Evolutionary conservation across 2,113 vertebrate species (phyloP).

Genomic region (Grallaria varia): DNA sequence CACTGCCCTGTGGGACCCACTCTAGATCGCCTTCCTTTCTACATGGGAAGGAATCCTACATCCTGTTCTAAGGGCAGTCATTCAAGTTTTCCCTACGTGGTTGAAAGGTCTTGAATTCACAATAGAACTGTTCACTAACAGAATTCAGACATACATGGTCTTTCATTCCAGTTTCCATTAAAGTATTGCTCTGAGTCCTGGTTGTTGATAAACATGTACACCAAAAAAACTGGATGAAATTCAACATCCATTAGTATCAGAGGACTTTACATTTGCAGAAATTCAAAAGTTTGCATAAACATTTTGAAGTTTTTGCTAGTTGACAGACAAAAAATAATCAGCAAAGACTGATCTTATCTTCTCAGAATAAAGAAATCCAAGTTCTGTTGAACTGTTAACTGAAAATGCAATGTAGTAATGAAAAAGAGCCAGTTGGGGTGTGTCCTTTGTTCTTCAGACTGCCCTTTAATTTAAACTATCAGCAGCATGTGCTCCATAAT

Average conservation of each 20-base stretch:
- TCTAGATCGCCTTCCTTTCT: background rate
- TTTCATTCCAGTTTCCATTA: background rate
- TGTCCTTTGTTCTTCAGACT: background rate
- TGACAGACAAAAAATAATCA: background rate
- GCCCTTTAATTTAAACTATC: background rate
- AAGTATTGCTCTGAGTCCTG: background rate
- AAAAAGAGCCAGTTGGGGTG: background rate
- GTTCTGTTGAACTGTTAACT: background rate
- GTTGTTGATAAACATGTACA: background rate
- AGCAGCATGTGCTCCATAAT: background rate
- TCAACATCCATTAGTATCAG: background rate
- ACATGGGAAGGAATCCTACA: background rate
- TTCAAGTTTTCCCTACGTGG: background rate
- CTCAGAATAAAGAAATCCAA: background rate
- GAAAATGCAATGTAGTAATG: rapidly evolving
- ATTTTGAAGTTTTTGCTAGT: background rate
- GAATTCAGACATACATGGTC: background rate
- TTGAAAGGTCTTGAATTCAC: background rate
- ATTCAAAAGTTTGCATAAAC: background rate
- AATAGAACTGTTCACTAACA: background rate
- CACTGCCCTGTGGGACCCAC: rapidly evolving
- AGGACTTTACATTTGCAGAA: background rate
- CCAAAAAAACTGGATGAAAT: background rate
- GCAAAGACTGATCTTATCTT: background rate
- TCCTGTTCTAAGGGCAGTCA: rapidly evolving